Base-by-base conservation (phyloP, 2,113 vertebrate genomes). In the Megaceryle torquata region DNA sequence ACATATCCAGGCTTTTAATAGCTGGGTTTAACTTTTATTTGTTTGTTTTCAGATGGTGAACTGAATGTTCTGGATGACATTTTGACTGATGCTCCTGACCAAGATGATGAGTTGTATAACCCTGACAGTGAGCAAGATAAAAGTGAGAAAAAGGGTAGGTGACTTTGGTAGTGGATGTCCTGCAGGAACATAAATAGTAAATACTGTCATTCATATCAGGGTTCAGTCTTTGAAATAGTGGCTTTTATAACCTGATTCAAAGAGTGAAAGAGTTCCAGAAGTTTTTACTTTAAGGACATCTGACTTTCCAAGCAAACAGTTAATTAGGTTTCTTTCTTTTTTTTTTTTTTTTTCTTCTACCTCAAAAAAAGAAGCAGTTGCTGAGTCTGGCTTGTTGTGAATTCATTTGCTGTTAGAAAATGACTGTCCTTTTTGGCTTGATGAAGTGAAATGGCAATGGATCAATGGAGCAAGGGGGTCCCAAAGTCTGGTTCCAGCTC, bases 91-190 rank as follows among this genome's bases (percentile, higher is more conserved):
- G 99, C 99, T 84, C 99, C 99, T 20, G 99, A 99, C 96, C 99
- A 99, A 91, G 99, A 99, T 61, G 99, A 99, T 85, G 99, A 99
- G 86, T 97, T 99, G 3, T 99, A 99, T 97, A 99, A 99, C 91
- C 99, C 99, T 0, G 99, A 99, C 91, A 99, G 98, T 7, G 99
- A 99, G 87, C 98, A 99, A 90, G 98, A 99, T 92, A 92, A 99
- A 97, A 98, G 97, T n/a, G 99, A 99, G 91, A 99, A 99, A 97
- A 99, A 99, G 98, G 99, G 99, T 99, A 98, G 88, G 95, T 95
- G 85, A 59, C 37, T 92, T 83, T 59, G 39, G 50, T 94, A 60
- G 41, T 67, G 35, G 21, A 43, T 60, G 6, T 82, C 18, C 7
- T 72, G 14, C 21, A 22, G 48, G 28, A 88, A 57, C 2, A 0